Evolutionary conservation across 2,888 invertebrate species (phyloP).

Genomic region (Lissonota sp.): DNA sequence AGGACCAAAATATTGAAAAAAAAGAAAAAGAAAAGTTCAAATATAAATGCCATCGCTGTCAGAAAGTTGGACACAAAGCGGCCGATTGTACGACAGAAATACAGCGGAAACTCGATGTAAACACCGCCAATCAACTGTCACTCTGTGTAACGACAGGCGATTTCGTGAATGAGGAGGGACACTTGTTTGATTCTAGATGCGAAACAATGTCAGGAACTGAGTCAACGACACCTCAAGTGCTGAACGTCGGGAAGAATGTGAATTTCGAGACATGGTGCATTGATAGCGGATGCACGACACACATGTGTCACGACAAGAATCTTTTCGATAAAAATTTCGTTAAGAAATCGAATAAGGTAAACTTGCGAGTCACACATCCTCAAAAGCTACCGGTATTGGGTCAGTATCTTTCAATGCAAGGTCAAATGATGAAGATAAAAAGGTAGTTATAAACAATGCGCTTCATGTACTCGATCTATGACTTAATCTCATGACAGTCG

Average conservation of each 20-base stretch:
- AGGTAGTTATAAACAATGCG: constrained; percentile 48
- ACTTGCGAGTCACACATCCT: constrained; percentile 44
- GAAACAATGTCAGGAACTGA: no score
- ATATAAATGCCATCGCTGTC: not conserved
- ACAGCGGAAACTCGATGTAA: not conserved
- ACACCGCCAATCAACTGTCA: not conserved
- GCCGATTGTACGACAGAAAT: not conserved
- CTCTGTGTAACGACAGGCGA: no score
- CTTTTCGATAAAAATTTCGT: constrained; percentile 24
- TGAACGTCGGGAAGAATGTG: no score
- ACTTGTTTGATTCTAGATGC: no score
- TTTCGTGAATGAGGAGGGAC: no score
- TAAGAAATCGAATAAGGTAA: constrained; percentile 37
- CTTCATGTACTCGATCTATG: constrained; percentile 65
- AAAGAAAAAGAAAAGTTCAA: no score
- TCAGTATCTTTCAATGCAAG: constrained; percentile 12
- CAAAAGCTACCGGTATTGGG: constrained; percentile 6
- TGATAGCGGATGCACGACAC: constrained; percentile 84
- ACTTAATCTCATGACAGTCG: constrained; percentile 65
- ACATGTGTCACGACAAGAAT: constrained; percentile 11
- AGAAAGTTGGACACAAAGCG: not conserved
- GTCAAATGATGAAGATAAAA: not conserved
- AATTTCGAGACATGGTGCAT: no score
- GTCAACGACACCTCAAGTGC: not conserved
- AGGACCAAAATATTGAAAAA: no score